These are phyloP conservation scores for Ramazzottius varieornatus DNA, from an alignment of 2,888 invertebrate species.

Conservation along the genomic window DNA sequence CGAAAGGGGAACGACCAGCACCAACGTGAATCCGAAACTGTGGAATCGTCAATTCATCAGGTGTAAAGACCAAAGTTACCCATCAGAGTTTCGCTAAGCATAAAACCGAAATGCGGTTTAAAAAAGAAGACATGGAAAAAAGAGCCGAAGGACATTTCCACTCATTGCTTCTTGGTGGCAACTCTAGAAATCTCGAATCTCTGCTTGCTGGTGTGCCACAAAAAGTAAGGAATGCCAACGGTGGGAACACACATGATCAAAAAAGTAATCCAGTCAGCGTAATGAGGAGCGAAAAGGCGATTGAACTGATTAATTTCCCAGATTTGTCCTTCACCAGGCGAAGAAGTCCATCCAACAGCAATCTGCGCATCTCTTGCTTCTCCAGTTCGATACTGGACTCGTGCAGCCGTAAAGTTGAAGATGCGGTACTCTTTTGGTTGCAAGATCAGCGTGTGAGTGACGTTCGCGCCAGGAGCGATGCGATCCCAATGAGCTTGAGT, in stretches of 20 bases:
- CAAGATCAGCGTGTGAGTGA: constrained; percentile 71
- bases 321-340: constrained; percentile 84
- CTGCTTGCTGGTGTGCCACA: constrained; percentile 80
- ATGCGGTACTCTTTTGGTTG: constrained; percentile 66
- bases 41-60: too few species aligned
- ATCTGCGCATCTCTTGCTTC: constrained; percentile 28
- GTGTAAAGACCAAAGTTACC: too few species aligned
- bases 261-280: constrained; percentile 80
- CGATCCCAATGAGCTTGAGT: constrained; percentile 51
- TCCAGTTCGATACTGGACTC: constrained; percentile 55
- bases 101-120: too few species aligned
- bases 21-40: too few species aligned
- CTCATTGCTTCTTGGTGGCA: constrained; percentile 10
- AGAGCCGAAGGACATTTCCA: too few species aligned
- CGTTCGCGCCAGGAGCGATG: constrained; percentile 67
- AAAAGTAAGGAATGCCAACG: constrained; percentile 63
- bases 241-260: constrained; percentile 87
- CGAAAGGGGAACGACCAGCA: too few species aligned
- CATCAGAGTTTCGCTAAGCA: too few species aligned
- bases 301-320: constrained; percentile 74
- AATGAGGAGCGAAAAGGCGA: constrained; percentile 79
- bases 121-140: too few species aligned
- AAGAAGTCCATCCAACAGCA: constrained; percentile 38
- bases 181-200: constrained; percentile 51
- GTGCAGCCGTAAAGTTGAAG: constrained; percentile 88